A percentile compares a stretch with the other conserved stretches of the same genome.
Conservation (phyloP, 1,140 invertebrate species). For the Pseudomyrmex cubaensis region DNA sequence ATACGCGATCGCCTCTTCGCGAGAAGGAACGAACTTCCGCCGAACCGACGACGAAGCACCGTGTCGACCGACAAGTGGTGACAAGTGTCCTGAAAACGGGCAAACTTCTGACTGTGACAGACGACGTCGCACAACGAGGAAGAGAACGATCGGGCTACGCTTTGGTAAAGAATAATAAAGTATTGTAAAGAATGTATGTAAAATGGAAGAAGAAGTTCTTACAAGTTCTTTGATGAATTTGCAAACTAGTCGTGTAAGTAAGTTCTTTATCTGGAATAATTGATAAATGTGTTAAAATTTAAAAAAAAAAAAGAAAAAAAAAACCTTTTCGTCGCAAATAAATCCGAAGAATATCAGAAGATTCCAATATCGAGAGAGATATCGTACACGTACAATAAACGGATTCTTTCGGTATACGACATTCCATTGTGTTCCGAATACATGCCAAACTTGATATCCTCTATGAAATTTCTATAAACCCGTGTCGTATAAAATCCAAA, state of each 20-base stretch:
- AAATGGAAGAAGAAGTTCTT: neutral
- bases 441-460: neutral
- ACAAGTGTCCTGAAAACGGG: slow-evolving; percentile 23
- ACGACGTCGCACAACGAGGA: slow-evolving; percentile 32
- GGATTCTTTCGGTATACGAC: neutral
- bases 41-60: slow-evolving; percentile 2
- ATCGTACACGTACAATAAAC: neutral
- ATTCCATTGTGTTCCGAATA: slow-evolving; percentile 10
- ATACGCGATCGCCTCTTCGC: neutral
- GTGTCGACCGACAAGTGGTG: neutral
- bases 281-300: neutral
- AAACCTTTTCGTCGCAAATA: slow-evolving; percentile 5
- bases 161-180: slow-evolving; percentile 11
- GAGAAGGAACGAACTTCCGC: neutral
- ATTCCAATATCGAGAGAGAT: slow-evolving; percentile 1
- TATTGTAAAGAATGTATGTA: too few species aligned
- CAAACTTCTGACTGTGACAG: slow-evolving; percentile 31
- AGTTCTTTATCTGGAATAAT: slow-evolving; percentile 5
- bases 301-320: neutral
- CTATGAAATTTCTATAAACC: neutral
- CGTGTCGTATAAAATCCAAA: neutral
- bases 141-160: slow-evolving; percentile 2
- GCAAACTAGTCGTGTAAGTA: neutral
- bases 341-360: slow-evolving; percentile 27
- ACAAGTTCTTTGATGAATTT: neutral